These are phyloP conservation scores for Melinopterus prodromus DNA, from an alignment of 2,888 invertebrate species.

Conservation along the genomic window DNA sequence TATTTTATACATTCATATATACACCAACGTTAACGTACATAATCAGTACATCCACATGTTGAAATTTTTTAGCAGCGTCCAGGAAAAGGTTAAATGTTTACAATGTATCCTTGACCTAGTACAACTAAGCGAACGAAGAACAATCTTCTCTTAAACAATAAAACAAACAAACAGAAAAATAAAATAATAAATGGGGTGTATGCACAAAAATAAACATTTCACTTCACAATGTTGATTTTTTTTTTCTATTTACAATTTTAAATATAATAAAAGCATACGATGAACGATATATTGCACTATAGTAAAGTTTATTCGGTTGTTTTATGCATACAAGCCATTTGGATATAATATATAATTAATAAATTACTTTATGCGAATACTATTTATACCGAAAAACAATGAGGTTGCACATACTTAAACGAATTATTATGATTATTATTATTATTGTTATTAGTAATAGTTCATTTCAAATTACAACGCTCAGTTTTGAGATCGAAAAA, in stretches of 20 bases:
- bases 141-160: neutral
- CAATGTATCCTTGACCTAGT: neutral
- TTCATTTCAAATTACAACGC: neutral
- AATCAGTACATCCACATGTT: too few species aligned
- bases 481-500: too few species aligned
- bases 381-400: neutral
- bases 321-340: neutral
- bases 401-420: neutral
- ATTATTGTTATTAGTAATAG: neutral
- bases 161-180: neutral
- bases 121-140: neutral
- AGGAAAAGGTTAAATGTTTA: neutral
- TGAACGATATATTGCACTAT: neutral
- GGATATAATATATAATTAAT: neutral
- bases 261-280: neutral
- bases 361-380: neutral
- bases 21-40: neutral
- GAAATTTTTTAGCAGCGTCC: neutral
- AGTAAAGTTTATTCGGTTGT: neutral
- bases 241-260: conserved; percentile 10
- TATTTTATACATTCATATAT: neutral
- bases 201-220: neutral
- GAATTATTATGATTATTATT: neutral
- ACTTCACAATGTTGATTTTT: neutral
- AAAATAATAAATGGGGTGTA: conserved; percentile 5